phyloP scores from a whole-genome alignment of 2,888 invertebrate genomes.

The Dasypolia templi region DNA sequence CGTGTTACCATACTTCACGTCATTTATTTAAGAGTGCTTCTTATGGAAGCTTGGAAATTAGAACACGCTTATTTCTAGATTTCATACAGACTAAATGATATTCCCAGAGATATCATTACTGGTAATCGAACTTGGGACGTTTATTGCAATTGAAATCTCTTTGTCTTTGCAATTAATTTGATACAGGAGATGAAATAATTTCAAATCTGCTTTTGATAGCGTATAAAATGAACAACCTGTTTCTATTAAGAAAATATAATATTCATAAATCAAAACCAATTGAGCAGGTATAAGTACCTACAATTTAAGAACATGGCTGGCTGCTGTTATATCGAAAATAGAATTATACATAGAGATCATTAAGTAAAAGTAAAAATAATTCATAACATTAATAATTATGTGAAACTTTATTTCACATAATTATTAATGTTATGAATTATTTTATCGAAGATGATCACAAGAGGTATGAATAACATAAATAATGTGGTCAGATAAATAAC shows the following conservation, averaged over 20 bases:
- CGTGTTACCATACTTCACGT: slow-evolving; percentile 17
- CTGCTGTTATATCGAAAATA: not conserved
- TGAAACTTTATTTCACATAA: too few relatives aligned
- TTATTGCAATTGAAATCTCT: slow-evolving; percentile 27
- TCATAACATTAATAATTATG: too few relatives aligned
- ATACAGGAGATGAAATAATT: slow-evolving; percentile 23
- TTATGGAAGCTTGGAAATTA: slow-evolving; percentile 50
- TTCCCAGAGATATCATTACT: slow-evolving; percentile 51
- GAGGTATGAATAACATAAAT: not conserved
- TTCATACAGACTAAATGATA: slow-evolving; percentile 35
- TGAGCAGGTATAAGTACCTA: not conserved
- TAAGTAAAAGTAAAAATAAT: not conserved
- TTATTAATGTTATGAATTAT: slow-evolving; percentile 2
- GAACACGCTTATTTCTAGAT: slow-evolving; percentile 35
- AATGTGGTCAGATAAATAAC: too few relatives aligned
- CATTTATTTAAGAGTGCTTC: slow-evolving; percentile 19
- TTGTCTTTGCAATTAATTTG: slow-evolving; percentile 31
- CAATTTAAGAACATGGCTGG: slow-evolving; percentile 1
- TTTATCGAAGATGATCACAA: not conserved
- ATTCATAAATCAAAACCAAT: not conserved
- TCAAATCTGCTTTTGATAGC: slow-evolving; percentile 9
- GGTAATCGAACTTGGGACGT: slow-evolving; percentile 31
- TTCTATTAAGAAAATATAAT: slow-evolving; percentile 3
- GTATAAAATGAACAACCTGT: not conserved
- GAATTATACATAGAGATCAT: slow-evolving; percentile 7